Evolutionary conservation across 2,888 invertebrate species (phyloP), one percentile per base, ranked within the genome.

Genomic region (Clostera curtula): DNA sequence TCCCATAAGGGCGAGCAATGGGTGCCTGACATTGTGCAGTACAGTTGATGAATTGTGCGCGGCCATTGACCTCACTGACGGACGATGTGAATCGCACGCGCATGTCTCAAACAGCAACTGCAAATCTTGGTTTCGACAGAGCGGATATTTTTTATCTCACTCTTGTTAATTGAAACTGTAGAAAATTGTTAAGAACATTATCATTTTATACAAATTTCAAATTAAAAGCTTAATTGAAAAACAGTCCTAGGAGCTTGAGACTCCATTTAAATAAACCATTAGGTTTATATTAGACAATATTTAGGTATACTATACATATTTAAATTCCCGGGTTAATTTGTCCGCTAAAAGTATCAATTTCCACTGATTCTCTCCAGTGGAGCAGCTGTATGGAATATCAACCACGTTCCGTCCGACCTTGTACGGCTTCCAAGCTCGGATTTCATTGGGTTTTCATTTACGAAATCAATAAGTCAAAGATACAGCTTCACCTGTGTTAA

Each of bases 11-110:
- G 20, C 12, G 21, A 12, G 21, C 21, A 34, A 24, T 18, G 26
- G 31, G 33, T 42, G 44, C n/a, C 37, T 44, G 49, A 49, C 49
- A 49, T 25, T 26, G 11, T 18, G 16, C 25, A n/a, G n/a, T n/a
- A n/a, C n/a, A 21, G 34, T 43, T 47, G 56, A 55, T 51, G 56
- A 56, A 56, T 56, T 48, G 51, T 49, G 43, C 14, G 26, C 30
- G 56, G 43, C 43, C 51, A 25, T 25, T 27, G 38, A 39, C 41
- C 49, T 40, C 25, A 26, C 30, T 13, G 15, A 5, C 14, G 6
- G 14, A 5, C 12, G 23, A 24, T 12, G 25, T 26, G 29, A 8
- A 20, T 36, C 40, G 40, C 20, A 19, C 31, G 42, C 44, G 37
- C 51, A 51, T 32, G 27, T 34, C 40, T 38, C n/a, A n/a, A n/a